Conservation (phyloP, 1,140 invertebrate genomes). For the Megathymus violae region DNA sequence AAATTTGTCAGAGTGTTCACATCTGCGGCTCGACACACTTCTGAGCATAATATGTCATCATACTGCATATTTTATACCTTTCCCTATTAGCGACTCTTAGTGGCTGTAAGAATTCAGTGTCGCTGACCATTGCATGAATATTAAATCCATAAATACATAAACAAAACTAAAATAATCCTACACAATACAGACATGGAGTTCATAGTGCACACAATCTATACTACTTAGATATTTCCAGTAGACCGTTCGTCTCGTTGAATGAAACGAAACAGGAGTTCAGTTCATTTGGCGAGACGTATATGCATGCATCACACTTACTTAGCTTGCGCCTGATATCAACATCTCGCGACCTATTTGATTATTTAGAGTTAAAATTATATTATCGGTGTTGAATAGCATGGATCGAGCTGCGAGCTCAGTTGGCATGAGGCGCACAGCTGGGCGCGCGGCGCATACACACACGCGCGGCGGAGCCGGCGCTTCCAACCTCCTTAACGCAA, state of each 20-base stretch:
- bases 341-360: conserved; percentile 12
- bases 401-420: conserved; percentile 35
- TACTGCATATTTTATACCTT: conserved; percentile 83
- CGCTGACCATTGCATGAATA: conserved; percentile 77
- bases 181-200: conserved; percentile 64
- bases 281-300: conserved; percentile 52
- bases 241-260: conserved; percentile 44
- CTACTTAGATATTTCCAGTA: conserved; percentile 55
- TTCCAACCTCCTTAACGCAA: conserved; percentile 61
- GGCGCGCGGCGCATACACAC: conserved; percentile 61
- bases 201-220: conserved; percentile 63
- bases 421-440: conserved; percentile 51
- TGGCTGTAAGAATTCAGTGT: conserved; percentile 75
- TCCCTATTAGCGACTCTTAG: conserved; percentile 77
- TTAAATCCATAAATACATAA: conserved; percentile 60
- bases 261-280: conserved; percentile 30
- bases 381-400: too few relatives aligned
- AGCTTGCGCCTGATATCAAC: conserved; percentile 62
- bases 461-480: conserved; percentile 77
- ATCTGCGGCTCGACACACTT: conserved; percentile 65
- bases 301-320: conserved; percentile 70
- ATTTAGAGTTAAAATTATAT: conserved; percentile 28
- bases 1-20: conserved; percentile 48
- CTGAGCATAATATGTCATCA: conserved; percentile 74
- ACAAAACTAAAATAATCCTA: conserved; percentile 53